These are phyloP conservation scores for Enteromius argenteus DNA, from an alignment of 2,797 vertebrate species.

Conservation along the genomic window DNA sequence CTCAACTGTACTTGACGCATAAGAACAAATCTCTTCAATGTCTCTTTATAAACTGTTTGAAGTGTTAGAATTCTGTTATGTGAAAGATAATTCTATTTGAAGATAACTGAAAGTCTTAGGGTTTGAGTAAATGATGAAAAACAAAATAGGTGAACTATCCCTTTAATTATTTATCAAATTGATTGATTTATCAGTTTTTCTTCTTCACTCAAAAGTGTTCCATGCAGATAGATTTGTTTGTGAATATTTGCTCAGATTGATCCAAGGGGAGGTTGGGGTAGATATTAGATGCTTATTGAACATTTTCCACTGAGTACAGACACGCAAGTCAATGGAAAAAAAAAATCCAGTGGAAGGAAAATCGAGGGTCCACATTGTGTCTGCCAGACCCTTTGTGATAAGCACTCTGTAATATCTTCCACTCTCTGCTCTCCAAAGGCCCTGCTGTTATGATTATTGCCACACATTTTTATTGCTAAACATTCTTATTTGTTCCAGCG, in stretches of 20 bases:
- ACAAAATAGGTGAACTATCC: background rate
- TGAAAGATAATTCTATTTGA: background rate
- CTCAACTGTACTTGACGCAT: background rate
- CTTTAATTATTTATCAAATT: background rate
- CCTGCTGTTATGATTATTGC: constrained; percentile 63
- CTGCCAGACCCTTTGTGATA: constrained; percentile 68
- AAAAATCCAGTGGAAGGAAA: constrained; percentile 24
- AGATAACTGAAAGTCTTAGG: background rate
- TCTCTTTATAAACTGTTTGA: background rate
- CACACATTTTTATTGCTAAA: constrained; percentile 64
- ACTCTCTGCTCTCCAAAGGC: constrained; percentile 61
- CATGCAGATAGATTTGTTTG: constrained; percentile 75
- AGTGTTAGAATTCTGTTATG: background rate
- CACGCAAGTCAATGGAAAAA: constrained; percentile 21
- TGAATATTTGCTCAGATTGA: constrained; percentile 67
- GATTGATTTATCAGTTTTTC: constrained; percentile 13
- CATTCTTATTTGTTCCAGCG: constrained; percentile 55
- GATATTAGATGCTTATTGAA: constrained; percentile 49
- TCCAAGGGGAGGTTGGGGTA: constrained; percentile 39
- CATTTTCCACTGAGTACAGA: constrained; percentile 56
- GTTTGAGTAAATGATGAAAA: background rate
- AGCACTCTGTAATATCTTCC: constrained; percentile 71
- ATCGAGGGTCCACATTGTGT: constrained; percentile 20
- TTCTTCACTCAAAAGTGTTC: constrained; percentile 57
- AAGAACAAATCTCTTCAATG: background rate